Percentiles rank a stretch among this genome's conserved stretches.
These are phyloP conservation scores for Bostrychus sinensis DNA, from an alignment of 2,113 vertebrate species.

Conservation along the genomic window DNA sequence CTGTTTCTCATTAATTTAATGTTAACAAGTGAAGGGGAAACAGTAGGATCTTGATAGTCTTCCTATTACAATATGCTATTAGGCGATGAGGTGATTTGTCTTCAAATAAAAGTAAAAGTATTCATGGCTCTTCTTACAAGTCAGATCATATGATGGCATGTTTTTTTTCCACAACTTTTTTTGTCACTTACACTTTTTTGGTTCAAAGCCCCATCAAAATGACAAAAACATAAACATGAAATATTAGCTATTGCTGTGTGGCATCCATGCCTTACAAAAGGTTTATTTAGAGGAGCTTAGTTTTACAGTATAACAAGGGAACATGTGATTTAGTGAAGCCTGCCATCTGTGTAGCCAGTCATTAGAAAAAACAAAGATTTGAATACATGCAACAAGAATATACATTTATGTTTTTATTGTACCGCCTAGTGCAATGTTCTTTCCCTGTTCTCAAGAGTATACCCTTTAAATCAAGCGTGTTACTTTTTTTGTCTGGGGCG, in stretches of 20 bases:
- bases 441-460: background rate
- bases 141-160: no score
- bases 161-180: no score
- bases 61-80: no score
- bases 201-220: slow-evolving; percentile 2
- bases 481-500: slow-evolving; percentile 56
- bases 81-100: no score
- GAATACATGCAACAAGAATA: background rate
- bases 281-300: slow-evolving; percentile 26
- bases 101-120: no score
- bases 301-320: slow-evolving; percentile 9
- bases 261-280: slow-evolving; percentile 5
- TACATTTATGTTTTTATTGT: background rate
- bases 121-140: no score
- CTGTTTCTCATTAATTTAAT: no score
- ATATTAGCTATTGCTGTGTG: slow-evolving; percentile 11
- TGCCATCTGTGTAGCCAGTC: slow-evolving; percentile 17
- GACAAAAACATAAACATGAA: slow-evolving; percentile 16
- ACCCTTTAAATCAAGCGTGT: slow-evolving; percentile 32
- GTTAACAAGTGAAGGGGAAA: no score
- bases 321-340: background rate
- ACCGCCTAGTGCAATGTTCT: no score
- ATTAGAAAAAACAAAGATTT: background rate
- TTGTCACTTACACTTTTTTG: background rate
- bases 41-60: no score